phyloP scores from a whole-genome alignment of 2,113 vertebrate genomes.

The Boulengeromyrus knoepffleri region DNA sequence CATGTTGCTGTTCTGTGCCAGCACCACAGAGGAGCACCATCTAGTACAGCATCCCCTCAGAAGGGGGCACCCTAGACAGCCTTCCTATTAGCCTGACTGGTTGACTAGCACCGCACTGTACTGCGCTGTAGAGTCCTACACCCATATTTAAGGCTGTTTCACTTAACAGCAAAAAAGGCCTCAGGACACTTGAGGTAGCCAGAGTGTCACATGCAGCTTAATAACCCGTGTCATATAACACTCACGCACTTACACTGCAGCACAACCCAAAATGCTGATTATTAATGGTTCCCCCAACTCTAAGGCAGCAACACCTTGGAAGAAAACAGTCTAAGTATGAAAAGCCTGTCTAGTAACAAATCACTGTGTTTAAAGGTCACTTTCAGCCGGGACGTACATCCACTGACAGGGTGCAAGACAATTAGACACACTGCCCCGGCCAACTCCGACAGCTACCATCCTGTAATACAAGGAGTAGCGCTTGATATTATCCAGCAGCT shows the following conservation, averaged over 20 bases:
- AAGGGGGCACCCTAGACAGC: background rate
- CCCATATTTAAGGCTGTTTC: background rate
- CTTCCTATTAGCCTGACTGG: background rate
- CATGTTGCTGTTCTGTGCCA: background rate
- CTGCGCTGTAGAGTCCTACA: background rate
- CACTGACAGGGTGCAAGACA: background rate
- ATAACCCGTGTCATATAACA: background rate
- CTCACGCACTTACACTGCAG: background rate
- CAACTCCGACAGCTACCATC: background rate
- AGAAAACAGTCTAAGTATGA: background rate
- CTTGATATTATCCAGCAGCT: background rate
- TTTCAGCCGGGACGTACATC: background rate
- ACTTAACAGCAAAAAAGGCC: background rate
- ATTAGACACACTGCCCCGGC: background rate
- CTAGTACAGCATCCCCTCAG: background rate
- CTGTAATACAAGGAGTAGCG: background rate
- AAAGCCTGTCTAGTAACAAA: background rate
- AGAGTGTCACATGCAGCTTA: background rate
- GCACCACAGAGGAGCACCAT: background rate
- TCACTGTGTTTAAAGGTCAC: background rate
- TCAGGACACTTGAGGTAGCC: background rate
- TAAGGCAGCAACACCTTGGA: background rate
- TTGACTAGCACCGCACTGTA: background rate
- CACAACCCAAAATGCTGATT: background rate
- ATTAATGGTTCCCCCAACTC: background rate